Conservation (phyloP, 2,113 vertebrate genomes). For the Gymnarchus niloticus region DNA sequence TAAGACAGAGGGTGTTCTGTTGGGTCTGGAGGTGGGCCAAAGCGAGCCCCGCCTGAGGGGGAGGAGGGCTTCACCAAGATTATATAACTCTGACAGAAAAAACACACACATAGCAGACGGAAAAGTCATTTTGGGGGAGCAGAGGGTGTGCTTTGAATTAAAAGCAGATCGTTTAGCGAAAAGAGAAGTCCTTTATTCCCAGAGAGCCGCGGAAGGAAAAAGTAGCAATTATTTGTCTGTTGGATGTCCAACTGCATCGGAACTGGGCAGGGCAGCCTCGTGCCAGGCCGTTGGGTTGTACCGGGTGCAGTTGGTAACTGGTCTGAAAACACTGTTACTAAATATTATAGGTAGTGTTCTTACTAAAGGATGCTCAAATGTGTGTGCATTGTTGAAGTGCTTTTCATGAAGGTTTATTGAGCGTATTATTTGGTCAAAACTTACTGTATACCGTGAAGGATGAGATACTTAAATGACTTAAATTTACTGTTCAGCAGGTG, state of each 20-base stretch:
- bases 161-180: conserved; percentile 36
- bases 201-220: conserved; percentile 26
- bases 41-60: neutral
- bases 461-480: too few relatives aligned
- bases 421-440: neutral
- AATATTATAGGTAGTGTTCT: neutral
- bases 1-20: conserved; percentile 39
- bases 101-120: conserved; percentile 25
- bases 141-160: conserved; percentile 39
- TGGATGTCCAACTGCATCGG: neutral
- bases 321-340: too few relatives aligned
- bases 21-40: conserved; percentile 38
- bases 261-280: neutral
- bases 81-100: conserved; percentile 41
- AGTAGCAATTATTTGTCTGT: neutral
- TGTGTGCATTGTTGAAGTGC: neutral
- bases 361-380: neutral
- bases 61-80: conserved; percentile 32
- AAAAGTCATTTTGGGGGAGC: conserved; percentile 25
- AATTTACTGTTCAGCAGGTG: too few relatives aligned
- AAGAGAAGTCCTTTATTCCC: conserved; percentile 21
- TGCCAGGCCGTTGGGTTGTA: neutral
- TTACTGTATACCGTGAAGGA: neutral
- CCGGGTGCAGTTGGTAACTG: too few relatives aligned
- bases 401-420: neutral